phyloP scores from a whole-genome alignment of 2,113 vertebrate species.

The Synchiropus splendidus region DNA sequence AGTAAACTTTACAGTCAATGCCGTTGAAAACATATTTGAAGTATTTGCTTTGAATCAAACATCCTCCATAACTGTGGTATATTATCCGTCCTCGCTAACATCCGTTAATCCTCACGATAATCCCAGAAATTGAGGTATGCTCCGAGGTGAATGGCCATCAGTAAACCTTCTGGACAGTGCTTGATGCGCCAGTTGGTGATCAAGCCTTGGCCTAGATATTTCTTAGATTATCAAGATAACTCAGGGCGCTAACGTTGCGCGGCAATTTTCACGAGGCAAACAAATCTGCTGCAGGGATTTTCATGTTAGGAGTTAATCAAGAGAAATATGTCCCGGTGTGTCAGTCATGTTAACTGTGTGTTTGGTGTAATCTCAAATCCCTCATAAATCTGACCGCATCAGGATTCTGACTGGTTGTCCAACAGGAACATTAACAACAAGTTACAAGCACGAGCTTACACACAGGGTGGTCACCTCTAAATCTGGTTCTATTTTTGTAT shows the following conservation, averaged over 20 bases:
- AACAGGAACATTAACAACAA: neutral
- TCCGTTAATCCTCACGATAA: too few relatives aligned
- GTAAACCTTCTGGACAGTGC: too few relatives aligned
- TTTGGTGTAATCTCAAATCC: neutral
- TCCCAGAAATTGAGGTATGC: too few relatives aligned
- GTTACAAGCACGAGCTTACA: neutral
- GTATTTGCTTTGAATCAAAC: too few relatives aligned
- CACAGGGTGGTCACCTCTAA: too few relatives aligned
- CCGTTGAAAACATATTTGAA: too few relatives aligned
- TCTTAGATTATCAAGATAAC: neutral
- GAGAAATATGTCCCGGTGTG: neutral
- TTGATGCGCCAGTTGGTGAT: neutral
- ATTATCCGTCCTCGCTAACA: too few relatives aligned
- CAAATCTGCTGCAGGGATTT: neutral
- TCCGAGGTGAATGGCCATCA: too few relatives aligned
- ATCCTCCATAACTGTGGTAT: too few relatives aligned
- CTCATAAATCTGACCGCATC: neutral
- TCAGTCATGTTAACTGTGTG: neutral
- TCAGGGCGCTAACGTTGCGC: neutral
- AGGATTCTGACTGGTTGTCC: too few relatives aligned
- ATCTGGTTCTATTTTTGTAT: too few relatives aligned
- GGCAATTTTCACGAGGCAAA: neutral
- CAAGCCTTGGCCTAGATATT: neutral
- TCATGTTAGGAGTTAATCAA: constrained; percentile 1
- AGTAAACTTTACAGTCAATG: too few relatives aligned